Percentiles rank a stretch among this genome's conserved stretches.
phyloP scores from a whole-genome alignment of 1,140 invertebrate genomes.

The Argopecten irradians region DNA sequence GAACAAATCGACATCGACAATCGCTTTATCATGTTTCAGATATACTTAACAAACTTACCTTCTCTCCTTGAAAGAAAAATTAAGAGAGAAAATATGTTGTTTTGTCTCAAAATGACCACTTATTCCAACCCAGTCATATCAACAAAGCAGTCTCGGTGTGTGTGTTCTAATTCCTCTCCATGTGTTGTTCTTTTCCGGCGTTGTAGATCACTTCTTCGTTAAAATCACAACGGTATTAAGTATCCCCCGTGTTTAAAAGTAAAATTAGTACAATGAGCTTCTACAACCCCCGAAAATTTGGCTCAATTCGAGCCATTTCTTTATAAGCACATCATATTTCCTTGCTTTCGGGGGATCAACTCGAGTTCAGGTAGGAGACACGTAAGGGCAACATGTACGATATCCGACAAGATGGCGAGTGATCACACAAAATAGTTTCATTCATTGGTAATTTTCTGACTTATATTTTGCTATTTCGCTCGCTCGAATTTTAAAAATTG shows the following conservation, averaged over 20 bases:
- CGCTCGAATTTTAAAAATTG: not conserved
- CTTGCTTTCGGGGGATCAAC: slow-evolving; percentile 55
- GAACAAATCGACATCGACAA: not conserved
- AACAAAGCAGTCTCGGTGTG: slow-evolving; percentile 39
- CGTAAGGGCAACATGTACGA: slow-evolving; percentile 16
- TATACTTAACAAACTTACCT: not conserved
- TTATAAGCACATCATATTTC: slow-evolving; percentile 44
- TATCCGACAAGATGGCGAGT: slow-evolving; percentile 24
- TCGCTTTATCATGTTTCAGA: not conserved
- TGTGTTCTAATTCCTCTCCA: slow-evolving; percentile 35
- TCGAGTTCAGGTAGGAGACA: slow-evolving; percentile 53
- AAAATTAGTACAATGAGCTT: slow-evolving; percentile 44
- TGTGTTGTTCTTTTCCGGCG: slow-evolving; percentile 40
- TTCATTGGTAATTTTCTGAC: not conserved
- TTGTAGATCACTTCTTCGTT: slow-evolving; percentile 36
- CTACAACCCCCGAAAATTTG: slow-evolving; percentile 65
- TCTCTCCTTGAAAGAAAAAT: slow-evolving; percentile 9
- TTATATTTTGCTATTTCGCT: not conserved
- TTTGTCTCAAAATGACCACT: not conserved
- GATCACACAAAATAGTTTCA: not conserved
- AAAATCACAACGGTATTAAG: slow-evolving; percentile 29
- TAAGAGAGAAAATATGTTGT: slow-evolving; percentile 22
- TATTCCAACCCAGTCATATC: slow-evolving; percentile 9
- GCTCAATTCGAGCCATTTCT: slow-evolving; percentile 57
- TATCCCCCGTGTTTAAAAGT: slow-evolving; percentile 48